Conservation (phyloP, 2,113 vertebrate genomes). For the Pygoscelis antarcticus region DNA sequence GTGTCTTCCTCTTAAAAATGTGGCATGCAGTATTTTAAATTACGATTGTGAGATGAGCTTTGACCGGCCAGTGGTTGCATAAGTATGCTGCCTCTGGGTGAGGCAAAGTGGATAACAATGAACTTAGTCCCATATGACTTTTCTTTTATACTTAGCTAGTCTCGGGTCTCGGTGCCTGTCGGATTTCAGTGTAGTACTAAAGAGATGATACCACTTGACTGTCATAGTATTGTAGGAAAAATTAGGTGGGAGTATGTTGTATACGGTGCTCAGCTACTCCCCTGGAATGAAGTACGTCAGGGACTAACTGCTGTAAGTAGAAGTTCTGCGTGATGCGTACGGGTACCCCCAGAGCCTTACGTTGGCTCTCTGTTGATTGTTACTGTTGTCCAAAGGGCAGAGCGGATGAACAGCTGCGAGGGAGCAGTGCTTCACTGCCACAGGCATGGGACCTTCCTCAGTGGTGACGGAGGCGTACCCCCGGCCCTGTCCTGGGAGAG, state of each 20-base stretch:
- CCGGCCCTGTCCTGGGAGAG: not conserved
- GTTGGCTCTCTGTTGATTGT: not conserved
- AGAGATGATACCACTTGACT: not conserved
- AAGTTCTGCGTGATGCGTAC: not conserved
- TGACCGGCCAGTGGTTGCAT: not conserved
- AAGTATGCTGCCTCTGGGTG: not conserved
- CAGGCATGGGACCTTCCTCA: rapidly evolving
- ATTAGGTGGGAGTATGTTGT: not conserved
- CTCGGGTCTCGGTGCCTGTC: not conserved
- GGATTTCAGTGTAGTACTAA: not conserved
- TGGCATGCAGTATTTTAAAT: not conserved
- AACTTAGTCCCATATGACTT: not conserved
- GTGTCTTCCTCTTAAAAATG: not conserved
- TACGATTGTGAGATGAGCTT: not conserved
- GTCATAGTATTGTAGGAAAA: not conserved
- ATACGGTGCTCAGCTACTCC: not conserved
- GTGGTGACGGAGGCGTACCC: not conserved
- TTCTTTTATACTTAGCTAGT: not conserved
- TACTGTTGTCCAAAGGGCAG: not conserved
- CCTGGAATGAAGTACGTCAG: not conserved
- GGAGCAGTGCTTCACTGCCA: not conserved
- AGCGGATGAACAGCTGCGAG: not conserved
- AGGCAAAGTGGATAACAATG: not conserved
- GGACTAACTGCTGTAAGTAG: rapidly evolving
- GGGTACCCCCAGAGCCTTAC: not conserved